phyloP scores from a whole-genome alignment of 35 echinoderm and acorn worm genomes.

The Heliocidaris erythrogramma region DNA sequence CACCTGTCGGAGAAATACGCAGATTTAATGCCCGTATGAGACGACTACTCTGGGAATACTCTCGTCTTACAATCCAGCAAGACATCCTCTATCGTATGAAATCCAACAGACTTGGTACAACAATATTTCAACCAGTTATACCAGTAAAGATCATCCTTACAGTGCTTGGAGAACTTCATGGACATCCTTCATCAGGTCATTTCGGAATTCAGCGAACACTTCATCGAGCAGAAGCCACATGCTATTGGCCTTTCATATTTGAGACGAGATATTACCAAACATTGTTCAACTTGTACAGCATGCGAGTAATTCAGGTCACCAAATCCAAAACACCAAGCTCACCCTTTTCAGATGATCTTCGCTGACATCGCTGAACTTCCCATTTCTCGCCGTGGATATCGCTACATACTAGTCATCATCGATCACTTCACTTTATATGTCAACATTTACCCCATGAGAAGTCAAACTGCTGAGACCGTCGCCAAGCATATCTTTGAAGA shows the following conservation, averaged over 20 bases:
- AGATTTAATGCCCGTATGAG: no score
- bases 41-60: no score
- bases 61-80: no score
- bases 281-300: not conserved
- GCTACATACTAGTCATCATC: conserved; percentile 33
- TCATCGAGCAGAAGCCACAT: conserved; percentile 20
- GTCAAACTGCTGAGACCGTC: no score
- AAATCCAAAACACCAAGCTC: conserved; percentile 38
- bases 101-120: not conserved
- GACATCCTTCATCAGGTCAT: conserved; percentile 27
- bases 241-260: conserved; percentile 43
- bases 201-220: conserved; percentile 12
- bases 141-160: not conserved
- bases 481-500: no score
- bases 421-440: conserved; percentile 25
- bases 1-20: no score
- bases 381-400: not conserved
- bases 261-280: not conserved
- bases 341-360: conserved; percentile 10
- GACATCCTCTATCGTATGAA: not conserved
- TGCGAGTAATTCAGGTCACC: conserved; percentile 2
- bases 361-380: conserved; percentile 41
- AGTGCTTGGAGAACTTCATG: conserved; percentile 26
- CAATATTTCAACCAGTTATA: not conserved
- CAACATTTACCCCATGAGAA: conserved; percentile 42